Conservation (phyloP, 2,888 invertebrate species). For the Polyommatus icarus region DNA sequence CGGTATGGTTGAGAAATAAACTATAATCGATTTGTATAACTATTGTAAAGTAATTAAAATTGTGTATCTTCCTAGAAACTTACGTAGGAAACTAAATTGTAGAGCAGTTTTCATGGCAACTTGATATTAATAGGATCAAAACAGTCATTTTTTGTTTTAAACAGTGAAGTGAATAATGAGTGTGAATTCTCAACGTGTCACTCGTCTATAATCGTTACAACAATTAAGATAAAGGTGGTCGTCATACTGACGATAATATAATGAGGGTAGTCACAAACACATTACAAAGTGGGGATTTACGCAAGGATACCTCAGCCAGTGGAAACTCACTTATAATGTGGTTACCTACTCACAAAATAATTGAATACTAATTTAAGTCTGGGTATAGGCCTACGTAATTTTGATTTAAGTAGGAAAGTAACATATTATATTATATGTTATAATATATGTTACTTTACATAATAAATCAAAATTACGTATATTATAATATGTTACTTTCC, state of each 20-base stretch:
- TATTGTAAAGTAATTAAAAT: background rate
- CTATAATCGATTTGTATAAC: background rate
- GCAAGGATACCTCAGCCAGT: background rate
- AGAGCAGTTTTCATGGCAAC: background rate
- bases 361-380: background rate
- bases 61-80: background rate
- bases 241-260: constrained; percentile 54
- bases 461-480: too few species aligned
- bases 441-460: too few species aligned
- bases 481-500: too few species aligned
- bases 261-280: constrained; percentile 44
- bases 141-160: background rate
- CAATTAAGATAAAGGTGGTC: constrained; percentile 57
- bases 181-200: constrained; percentile 22
- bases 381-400: too few species aligned
- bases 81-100: background rate
- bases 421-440: too few species aligned
- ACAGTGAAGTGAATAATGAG: background rate
- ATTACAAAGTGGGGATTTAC: constrained; percentile 35
- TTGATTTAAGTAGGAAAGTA: too few species aligned
- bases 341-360: background rate
- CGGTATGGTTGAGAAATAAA: background rate
- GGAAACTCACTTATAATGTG: background rate
- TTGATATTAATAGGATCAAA: background rate
- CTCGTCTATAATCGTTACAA: constrained; percentile 52